Evolutionary conservation across 1,140 invertebrate genomes (phyloP).

Genomic region (Sycobia sp.): DNA sequence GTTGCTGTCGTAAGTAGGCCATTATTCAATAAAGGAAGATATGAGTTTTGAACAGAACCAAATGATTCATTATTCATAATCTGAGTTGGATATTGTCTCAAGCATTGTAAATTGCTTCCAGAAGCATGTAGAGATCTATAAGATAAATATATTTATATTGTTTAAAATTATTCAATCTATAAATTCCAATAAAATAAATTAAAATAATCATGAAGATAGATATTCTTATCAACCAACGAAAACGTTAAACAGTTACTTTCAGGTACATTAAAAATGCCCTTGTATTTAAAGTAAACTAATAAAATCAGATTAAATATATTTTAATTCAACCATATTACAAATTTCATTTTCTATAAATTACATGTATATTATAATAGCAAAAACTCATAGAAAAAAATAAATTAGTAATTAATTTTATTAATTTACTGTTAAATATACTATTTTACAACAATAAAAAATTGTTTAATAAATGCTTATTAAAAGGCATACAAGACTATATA

Average conservation of each 20-base stretch:
- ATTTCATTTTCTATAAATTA: too few relatives aligned
- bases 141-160: neutral
- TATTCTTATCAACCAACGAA: neutral
- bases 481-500: too few relatives aligned
- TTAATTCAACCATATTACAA: too few relatives aligned
- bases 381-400: too few relatives aligned
- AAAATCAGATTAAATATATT: too few relatives aligned
- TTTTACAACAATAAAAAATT: too few relatives aligned
- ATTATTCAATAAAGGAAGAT: constrained; percentile 27
- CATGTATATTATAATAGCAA: too few relatives aligned
- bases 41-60: constrained; percentile 11
- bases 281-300: too few relatives aligned
- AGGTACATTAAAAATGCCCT: too few relatives aligned
- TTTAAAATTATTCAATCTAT: neutral
- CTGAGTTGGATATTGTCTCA: constrained; percentile 20
- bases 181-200: neutral
- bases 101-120: constrained; percentile 23
- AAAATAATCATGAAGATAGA: neutral
- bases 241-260: neutral
- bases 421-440: too few relatives aligned
- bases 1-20: constrained; percentile 37
- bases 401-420: too few relatives aligned
- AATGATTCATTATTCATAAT: constrained; percentile 18
- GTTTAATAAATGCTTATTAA: too few relatives aligned
- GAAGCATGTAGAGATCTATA: constrained; percentile 12